Evolutionary conservation across 2,888 invertebrate species (phyloP).

Genomic region (Amblyjoppa proteus): DNA sequence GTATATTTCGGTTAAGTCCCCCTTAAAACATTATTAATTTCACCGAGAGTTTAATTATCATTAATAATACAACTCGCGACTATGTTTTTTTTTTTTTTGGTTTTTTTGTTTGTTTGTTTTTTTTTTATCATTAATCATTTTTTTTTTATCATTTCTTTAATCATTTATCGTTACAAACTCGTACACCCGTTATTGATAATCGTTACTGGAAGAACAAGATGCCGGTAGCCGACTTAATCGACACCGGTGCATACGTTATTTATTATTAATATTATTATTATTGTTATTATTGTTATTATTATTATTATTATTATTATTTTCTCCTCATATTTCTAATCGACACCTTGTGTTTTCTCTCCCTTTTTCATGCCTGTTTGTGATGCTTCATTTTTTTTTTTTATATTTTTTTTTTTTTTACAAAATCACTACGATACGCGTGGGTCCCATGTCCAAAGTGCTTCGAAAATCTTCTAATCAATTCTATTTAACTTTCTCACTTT

Average conservation of each 20-base stretch:
- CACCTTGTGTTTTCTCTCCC: conserved; percentile 58
- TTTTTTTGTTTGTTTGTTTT: background rate
- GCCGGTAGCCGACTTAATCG: conserved; percentile 71
- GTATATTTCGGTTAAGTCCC: conserved; percentile 47
- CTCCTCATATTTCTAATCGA: conserved; percentile 60
- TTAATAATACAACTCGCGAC: conserved; percentile 49
- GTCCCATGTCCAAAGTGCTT: conserved; percentile 80
- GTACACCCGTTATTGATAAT: conserved; percentile 71
- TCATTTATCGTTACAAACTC: conserved; percentile 59
- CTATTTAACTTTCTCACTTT: conserved; percentile 20
- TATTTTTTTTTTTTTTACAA: conserved; percentile 59
- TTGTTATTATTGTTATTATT: conserved; percentile 52
- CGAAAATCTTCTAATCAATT: conserved; percentile 65
- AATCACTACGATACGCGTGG: conserved; percentile 77
- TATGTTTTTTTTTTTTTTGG: conserved; percentile 23
- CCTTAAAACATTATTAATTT: conserved; percentile 38
- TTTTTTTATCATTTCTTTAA: background rate
- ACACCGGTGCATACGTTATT: conserved; percentile 70
- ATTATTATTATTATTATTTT: conserved; percentile 52
- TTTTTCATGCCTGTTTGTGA: conserved; percentile 41
- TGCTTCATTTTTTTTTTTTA: conserved; percentile 30
- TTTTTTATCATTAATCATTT: background rate
- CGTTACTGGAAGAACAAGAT: conserved; percentile 82
- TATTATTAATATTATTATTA: conserved; percentile 34
- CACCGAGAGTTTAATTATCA: conserved; percentile 37